Percentiles rank a stretch among this genome's conserved stretches.
phyloP scores from a whole-genome alignment of 2,888 invertebrate genomes.

The Tanypteryx hageni region DNA sequence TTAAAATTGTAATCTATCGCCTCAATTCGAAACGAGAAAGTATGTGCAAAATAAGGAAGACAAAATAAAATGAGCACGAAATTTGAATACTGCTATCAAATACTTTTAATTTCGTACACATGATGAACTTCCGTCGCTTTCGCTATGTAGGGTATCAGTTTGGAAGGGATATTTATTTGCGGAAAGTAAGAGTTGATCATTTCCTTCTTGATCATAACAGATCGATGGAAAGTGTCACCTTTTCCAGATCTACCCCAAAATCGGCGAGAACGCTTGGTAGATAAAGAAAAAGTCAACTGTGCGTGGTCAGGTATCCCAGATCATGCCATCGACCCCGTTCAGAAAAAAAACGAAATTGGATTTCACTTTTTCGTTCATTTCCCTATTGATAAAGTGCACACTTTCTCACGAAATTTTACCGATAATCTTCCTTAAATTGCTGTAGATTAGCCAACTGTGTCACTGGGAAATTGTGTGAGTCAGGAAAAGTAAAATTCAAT shows the following conservation, averaged over 20 bases:
- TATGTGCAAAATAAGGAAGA: no score
- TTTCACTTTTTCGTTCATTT: not conserved
- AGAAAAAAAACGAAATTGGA: not conserved
- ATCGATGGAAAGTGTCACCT: no score
- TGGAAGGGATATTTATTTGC: not conserved
- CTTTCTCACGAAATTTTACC: not conserved
- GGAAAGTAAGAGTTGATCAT: not conserved
- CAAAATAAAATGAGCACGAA: no score
- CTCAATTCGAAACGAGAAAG: no score
- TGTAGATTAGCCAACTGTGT: not conserved
- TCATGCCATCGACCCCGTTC: constrained; percentile 3
- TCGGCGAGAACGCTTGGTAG: not conserved
- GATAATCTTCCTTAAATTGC: not conserved
- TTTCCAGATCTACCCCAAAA: no score
- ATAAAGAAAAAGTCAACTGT: not conserved
- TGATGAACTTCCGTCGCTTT: not conserved
- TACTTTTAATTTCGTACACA: no score
- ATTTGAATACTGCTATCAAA: no score
- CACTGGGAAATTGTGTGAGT: not conserved
- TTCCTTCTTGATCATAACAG: no score
- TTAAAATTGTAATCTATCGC: no score
- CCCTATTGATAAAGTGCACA: constrained; percentile 31
- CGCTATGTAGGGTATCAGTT: not conserved
- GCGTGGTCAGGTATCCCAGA: not conserved
- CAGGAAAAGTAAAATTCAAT: not conserved